Evolutionary conservation across 2,888 invertebrate species (phyloP).

Genomic region (Drosophila hawaiiensis): DNA sequence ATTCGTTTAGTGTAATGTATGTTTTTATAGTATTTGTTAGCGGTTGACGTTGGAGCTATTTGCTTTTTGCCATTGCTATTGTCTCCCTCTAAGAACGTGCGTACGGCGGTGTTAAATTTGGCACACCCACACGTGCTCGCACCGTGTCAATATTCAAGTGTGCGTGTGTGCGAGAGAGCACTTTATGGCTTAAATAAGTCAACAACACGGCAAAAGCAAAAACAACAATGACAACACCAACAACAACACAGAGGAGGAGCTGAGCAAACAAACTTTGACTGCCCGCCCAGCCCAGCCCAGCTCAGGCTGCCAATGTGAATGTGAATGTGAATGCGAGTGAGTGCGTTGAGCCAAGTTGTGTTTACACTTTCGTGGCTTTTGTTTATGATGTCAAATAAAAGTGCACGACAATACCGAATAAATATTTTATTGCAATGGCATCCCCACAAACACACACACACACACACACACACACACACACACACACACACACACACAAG

Average conservation of each 20-base stretch:
- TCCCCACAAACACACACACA: conserved; percentile 36
- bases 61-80: conserved; percentile 48
- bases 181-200: conserved; percentile 82
- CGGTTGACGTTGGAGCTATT: conserved; percentile 42
- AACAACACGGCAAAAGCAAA: conserved; percentile 65
- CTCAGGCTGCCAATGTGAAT: conserved; percentile 24
- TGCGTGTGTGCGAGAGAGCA: conserved; percentile 60
- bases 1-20: conserved; percentile 20
- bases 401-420: conserved; percentile 82
- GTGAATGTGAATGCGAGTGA: conserved; percentile 13
- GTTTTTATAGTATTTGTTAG: conserved; percentile 41
- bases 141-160: conserved; percentile 65
- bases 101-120: conserved; percentile 80
- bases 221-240: conserved; percentile 16
- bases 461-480: neutral
- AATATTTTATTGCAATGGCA: conserved; percentile 80
- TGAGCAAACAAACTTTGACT: conserved; percentile 62
- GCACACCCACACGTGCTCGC: conserved; percentile 68
- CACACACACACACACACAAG: neutral
- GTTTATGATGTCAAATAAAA: conserved; percentile 82
- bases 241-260: conserved; percentile 17
- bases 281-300: conserved; percentile 7
- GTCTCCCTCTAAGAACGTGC: conserved; percentile 60
- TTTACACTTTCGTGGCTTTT: conserved; percentile 83
- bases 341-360: conserved; percentile 70